Percentiles rank a stretch among this genome's conserved stretches.
phyloP scores from a whole-genome alignment of 1,140 invertebrate genomes.

The Halyomorpha halys region DNA sequence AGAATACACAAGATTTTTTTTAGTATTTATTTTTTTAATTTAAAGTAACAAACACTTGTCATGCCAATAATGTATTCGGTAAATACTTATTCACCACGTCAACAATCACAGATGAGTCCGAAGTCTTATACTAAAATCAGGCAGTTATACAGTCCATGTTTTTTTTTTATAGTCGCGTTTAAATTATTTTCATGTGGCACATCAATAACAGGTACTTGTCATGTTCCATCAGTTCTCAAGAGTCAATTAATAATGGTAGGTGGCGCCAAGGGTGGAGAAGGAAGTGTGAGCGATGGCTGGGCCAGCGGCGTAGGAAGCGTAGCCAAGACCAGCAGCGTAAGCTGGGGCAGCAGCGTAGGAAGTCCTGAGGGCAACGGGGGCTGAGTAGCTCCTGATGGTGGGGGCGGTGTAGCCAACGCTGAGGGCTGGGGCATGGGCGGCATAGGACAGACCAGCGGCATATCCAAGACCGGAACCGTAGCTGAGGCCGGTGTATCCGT shows the following conservation, averaged over 20 bases:
- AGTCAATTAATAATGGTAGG: slow-evolving; percentile 6
- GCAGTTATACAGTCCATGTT: no score
- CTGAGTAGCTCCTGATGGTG: neutral
- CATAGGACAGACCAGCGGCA: slow-evolving; percentile 19
- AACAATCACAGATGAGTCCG: no score
- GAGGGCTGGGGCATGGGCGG: slow-evolving; percentile 20
- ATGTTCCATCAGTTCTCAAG: neutral
- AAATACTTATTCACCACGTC: no score
- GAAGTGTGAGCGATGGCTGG: neutral
- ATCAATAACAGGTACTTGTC: no score
- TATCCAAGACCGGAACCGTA: slow-evolving; percentile 11
- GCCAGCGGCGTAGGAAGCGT: slow-evolving; percentile 15
- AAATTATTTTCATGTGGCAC: no score
- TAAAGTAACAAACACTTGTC: no score
- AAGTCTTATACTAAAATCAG: no score
- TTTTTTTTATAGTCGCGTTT: no score
- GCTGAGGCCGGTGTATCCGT: slow-evolving; percentile 15
- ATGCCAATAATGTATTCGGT: no score
- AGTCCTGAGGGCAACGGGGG: slow-evolving; percentile 18
- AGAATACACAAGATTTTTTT: no score
- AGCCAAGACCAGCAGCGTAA: slow-evolving; percentile 18
- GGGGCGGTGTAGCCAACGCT: slow-evolving; percentile 7
- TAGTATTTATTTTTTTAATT: no score
- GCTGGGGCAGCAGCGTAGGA: slow-evolving; percentile 6
- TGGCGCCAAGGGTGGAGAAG: slow-evolving; percentile 16